A percentile compares a stretch with the other conserved stretches of the same genome.
Conservation (phyloP, 2,888 invertebrate species). For the Ophion slaviceki region DNA sequence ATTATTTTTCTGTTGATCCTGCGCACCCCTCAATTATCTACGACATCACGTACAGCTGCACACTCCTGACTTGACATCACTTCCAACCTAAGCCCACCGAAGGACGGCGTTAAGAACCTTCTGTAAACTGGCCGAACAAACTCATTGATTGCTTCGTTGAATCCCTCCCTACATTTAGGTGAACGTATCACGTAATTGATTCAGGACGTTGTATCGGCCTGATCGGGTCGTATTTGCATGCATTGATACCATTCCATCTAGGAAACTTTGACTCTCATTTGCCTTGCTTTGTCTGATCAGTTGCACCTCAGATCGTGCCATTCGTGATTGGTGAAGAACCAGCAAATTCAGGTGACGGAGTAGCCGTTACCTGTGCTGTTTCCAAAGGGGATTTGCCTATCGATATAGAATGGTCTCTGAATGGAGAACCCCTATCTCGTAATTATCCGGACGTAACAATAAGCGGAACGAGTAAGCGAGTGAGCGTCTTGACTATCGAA, state of each 20-base stretch:
- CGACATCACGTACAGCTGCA: neutral
- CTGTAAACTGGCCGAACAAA: neutral
- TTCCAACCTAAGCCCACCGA: neutral
- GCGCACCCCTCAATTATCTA: conserved; percentile 18
- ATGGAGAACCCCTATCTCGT: conserved; percentile 85
- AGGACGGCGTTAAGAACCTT: neutral
- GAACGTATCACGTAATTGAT: neutral
- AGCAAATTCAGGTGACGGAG: conserved; percentile 89
- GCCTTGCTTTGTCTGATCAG: conserved; percentile 80
- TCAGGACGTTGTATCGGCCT: neutral
- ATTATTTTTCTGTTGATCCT: conserved; percentile 27
- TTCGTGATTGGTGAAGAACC: conserved; percentile 89
- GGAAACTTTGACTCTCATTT: neutral
- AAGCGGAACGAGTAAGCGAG: conserved; percentile 83
- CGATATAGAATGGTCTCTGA: conserved; percentile 89
- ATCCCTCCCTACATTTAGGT: neutral
- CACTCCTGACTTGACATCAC: neutral
- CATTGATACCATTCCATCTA: neutral
- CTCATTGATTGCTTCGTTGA: neutral
- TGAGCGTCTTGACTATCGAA: conserved; percentile 85
- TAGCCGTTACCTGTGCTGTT: conserved; percentile 88
- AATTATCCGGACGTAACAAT: conserved; percentile 83
- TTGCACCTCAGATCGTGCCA: conserved; percentile 90
- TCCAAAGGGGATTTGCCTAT: conserved; percentile 91
- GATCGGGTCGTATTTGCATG: neutral